These are phyloP conservation scores for Bryconaethiops microstoma DNA, from an alignment of 2,797 vertebrate species.

Conservation along the genomic window DNA sequence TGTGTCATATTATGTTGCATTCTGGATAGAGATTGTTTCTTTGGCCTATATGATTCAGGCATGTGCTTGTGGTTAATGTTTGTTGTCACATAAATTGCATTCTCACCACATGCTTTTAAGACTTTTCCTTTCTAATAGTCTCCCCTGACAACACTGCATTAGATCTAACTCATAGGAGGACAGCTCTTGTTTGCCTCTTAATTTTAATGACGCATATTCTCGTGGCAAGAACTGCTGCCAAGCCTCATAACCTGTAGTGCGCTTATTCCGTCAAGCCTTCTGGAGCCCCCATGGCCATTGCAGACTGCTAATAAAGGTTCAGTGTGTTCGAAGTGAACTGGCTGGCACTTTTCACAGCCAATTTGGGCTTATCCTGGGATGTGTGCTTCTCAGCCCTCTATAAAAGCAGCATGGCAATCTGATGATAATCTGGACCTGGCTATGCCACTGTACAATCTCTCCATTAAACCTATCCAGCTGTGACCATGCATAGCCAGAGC, in stretches of 20 bases:
- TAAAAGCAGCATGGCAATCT: slow-evolving; percentile 54
- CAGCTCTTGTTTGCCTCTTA: slow-evolving; percentile 17
- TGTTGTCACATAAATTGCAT: slow-evolving; percentile 1
- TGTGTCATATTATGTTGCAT: slow-evolving; percentile 21
- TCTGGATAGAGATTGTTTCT: slow-evolving; percentile 9
- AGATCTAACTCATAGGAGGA: slow-evolving; percentile 7
- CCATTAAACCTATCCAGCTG: slow-evolving; percentile 39
- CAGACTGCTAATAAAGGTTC: slow-evolving; percentile 74
- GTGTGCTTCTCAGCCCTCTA: slow-evolving; percentile 30
- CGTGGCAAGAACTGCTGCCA: slow-evolving; percentile 66
- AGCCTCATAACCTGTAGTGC: slow-evolving; percentile 69
- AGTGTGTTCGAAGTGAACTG: slow-evolving; percentile 61
- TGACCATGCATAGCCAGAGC: slow-evolving; percentile 53
- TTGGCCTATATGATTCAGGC: neutral
- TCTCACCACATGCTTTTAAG: slow-evolving; percentile 22
- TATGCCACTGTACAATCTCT: neutral
- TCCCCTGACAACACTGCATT: slow-evolving; percentile 10
- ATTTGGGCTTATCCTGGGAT: slow-evolving; percentile 59
- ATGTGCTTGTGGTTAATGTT: slow-evolving; percentile 4
- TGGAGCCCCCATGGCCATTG: slow-evolving; percentile 57
- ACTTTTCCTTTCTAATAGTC: slow-evolving; percentile 14
- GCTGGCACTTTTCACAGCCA: slow-evolving; percentile 57
- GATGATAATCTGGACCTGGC: slow-evolving; percentile 65
- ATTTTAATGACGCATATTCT: slow-evolving; percentile 57
- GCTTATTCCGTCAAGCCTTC: slow-evolving; percentile 61